Evolutionary conservation across 2,113 vertebrate species (phyloP), one percentile per base, ranked within the genome.

Genomic region (Pelecanoides urinatrix): DNA sequence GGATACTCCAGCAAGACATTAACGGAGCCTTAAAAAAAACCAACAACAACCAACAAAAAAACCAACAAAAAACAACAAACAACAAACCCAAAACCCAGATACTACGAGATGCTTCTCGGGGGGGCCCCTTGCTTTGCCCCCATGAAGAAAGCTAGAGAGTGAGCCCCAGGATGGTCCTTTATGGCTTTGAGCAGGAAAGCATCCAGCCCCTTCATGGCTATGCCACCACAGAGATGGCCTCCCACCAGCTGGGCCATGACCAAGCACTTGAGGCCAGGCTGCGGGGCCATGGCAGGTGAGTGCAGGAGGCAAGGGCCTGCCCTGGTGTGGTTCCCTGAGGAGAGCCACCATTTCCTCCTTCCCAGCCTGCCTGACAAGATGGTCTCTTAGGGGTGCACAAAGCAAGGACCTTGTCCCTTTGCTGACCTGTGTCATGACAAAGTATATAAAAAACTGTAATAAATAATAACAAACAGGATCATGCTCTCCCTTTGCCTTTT

Each of bases 241-340:
- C 25, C 50, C 7, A 40, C 19, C 18, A 71, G 34, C 32, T 10
- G 29, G 36, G 32, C 40, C 2, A 2, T 27, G 18, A 44, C 16
- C 30, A 34, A 32, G 26, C 0, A 0, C 1, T 16, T 42, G 34
- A 62, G 8, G 16, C 25, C 0, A 0, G 45, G 73, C 68, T 52
- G 25, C 62, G 16, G 36, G 52, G 58, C 72, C 9, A 2, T 36
- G 61, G 45, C 47, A 30, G 25, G 17, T 40, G 40, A 36, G 52
- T 75, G 63, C 10, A 45, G 45, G 75, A 83, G 62, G 18, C 2
- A 7, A 44, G 55, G 45, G 7, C 36, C 50, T 88, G 56, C n/a
- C 21, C 7, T 11, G 6, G 5, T 4, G 4, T 14, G 59, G 59
- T 2, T 9, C 9, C 12, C 10, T 32, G 7, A 75, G 36, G 36